phyloP scores from a whole-genome alignment of 1,140 invertebrate species.

The Hylyphantes graminicola region DNA sequence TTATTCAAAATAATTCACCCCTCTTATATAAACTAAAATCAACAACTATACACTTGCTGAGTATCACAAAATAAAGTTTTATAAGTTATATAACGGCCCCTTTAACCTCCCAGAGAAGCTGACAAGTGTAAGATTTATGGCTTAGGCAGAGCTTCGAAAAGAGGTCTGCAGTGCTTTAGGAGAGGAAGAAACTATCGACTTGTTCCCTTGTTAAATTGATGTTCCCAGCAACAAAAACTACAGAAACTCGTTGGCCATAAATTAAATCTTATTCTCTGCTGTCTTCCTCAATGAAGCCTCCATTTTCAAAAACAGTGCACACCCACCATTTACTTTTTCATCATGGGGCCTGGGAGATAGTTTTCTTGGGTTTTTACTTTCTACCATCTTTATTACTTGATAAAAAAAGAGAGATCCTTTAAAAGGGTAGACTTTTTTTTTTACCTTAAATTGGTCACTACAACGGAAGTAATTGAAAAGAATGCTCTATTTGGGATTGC shows the following conservation, averaged over 20 bases:
- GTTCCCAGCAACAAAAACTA: slow-evolving; percentile 54
- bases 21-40: too few relatives aligned
- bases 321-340: slow-evolving; percentile 9
- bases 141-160: slow-evolving; percentile 31
- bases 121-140: slow-evolving; percentile 57
- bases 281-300: slow-evolving; percentile 57
- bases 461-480: too few relatives aligned
- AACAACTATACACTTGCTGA: too few relatives aligned
- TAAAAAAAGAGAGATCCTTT: too few relatives aligned
- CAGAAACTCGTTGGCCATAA: slow-evolving; percentile 51
- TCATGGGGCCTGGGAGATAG: slow-evolving; percentile 40
- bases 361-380: slow-evolving; percentile 16
- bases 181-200: slow-evolving; percentile 55
- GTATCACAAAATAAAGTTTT: too few relatives aligned
- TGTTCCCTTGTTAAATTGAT: slow-evolving; percentile 60
- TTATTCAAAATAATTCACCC: too few relatives aligned
- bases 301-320: slow-evolving; percentile 45
- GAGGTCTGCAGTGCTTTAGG: slow-evolving; percentile 31
- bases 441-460: too few relatives aligned
- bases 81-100: slow-evolving; percentile 21
- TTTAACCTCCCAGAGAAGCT: slow-evolving; percentile 31
- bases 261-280: slow-evolving; percentile 59
- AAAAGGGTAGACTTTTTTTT: too few relatives aligned
- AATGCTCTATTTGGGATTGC: too few relatives aligned
- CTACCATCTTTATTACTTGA: slow-evolving; percentile 49